Evolutionary conservation across 2,113 vertebrate species (phyloP).

Genomic region (Bubo bubo): DNA sequence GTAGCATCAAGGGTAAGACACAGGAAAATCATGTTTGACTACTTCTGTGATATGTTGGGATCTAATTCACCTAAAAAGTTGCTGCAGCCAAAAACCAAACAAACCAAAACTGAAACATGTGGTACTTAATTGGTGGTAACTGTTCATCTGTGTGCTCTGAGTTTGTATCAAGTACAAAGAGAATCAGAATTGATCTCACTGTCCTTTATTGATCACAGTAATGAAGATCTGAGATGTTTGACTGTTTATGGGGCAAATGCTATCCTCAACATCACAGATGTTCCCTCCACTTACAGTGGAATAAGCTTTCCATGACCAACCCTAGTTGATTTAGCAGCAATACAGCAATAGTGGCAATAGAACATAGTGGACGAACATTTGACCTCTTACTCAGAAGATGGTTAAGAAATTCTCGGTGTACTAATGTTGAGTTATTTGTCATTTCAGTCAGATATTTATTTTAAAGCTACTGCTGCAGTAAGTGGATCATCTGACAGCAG

Average conservation of each 20-base stretch:
- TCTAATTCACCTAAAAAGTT: not conserved
- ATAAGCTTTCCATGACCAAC: not conserved
- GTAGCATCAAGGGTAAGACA: slow-evolving; percentile 90
- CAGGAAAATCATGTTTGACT: not conserved
- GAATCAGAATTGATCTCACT: not conserved
- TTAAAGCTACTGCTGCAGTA: slow-evolving; percentile 86
- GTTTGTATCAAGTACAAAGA: not conserved
- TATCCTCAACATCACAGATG: not conserved
- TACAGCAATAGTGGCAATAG: not conserved
- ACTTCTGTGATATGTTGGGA: not conserved
- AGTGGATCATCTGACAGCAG: slow-evolving; percentile 86
- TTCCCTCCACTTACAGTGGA: not conserved
- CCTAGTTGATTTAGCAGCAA: not conserved
- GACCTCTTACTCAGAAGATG: not conserved
- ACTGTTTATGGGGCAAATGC: not conserved
- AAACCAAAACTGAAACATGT: not conserved
- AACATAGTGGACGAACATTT: not conserved
- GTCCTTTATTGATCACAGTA: not conserved
- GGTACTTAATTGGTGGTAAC: not conserved
- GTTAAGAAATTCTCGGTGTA: not conserved
- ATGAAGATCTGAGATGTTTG: not conserved
- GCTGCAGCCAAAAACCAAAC: not conserved
- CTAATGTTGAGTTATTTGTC: slow-evolving; percentile 13
- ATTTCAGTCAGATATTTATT: slow-evolving; percentile 95
- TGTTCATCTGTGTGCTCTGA: not conserved